These are phyloP conservation scores for Thymelicus lineola DNA, from an alignment of 2,888 invertebrate species.

Conservation along the genomic window DNA sequence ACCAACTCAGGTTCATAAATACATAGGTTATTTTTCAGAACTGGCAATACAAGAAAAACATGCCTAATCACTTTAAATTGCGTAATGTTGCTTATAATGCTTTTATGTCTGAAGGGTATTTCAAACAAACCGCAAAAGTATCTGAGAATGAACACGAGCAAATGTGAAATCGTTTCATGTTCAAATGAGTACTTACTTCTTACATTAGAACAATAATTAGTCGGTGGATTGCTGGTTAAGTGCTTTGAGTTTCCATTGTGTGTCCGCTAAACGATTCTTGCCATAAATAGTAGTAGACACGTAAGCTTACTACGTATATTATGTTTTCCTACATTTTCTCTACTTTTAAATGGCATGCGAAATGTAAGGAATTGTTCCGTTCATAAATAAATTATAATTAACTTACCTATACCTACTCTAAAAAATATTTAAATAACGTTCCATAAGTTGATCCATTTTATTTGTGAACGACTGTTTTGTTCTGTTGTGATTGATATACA, in stretches of 20 bases:
- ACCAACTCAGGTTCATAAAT: too few species aligned
- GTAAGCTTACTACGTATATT: neutral
- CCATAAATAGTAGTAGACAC: neutral
- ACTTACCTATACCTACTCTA: too few species aligned
- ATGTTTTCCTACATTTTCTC: too few species aligned
- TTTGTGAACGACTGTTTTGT: too few species aligned
- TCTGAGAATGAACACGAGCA: neutral
- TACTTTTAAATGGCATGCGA: too few species aligned
- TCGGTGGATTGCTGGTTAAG: neutral
- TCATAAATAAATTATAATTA: too few species aligned
- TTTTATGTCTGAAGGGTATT: neutral
- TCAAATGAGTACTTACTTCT: neutral
- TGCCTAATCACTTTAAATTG: too few species aligned
- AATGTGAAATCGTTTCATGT: conserved; percentile 1
- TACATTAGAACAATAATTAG: conserved; percentile 3
- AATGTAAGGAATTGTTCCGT: too few species aligned
- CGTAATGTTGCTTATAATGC: neutral
- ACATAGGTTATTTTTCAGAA: too few species aligned
- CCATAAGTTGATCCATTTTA: neutral
- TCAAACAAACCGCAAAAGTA: neutral
- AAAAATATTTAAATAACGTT: too few species aligned
- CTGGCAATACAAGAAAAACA: too few species aligned
- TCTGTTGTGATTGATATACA: too few species aligned
- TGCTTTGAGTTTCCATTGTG: neutral
- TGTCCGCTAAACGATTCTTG: conserved; percentile 3